phyloP scores from a whole-genome alignment of 2,797 vertebrate species.

The Psittacula derbiana region DNA sequence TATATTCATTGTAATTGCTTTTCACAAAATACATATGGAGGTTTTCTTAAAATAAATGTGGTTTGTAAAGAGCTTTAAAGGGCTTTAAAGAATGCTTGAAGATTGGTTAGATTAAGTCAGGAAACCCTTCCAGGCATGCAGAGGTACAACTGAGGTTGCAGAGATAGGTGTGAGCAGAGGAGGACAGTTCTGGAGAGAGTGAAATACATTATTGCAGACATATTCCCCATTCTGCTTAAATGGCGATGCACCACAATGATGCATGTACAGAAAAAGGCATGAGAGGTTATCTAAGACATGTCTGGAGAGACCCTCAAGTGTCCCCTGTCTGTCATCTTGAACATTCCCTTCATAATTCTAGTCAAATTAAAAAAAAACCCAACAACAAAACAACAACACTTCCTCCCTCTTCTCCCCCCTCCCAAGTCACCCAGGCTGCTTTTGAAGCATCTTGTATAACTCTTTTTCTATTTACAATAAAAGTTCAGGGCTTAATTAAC shows the following conservation, averaged over 20 bases:
- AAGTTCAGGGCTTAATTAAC: constrained; percentile 15
- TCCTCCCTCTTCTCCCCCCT: not conserved
- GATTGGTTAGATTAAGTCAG: not conserved
- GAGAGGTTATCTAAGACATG: not conserved
- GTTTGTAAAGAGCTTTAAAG: not conserved
- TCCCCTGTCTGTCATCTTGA: not conserved
- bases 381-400: not conserved
- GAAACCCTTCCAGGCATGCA: not conserved
- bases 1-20: not conserved
- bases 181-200: not conserved
- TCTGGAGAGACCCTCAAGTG: not conserved
- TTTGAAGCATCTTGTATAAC: not conserved
- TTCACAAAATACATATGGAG: not conserved
- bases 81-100: not conserved
- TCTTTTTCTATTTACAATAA: constrained; percentile 1
- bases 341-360: not conserved
- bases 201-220: not conserved
- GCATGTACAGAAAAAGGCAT: not conserved
- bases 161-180: not conserved
- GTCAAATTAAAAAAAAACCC: not conserved
- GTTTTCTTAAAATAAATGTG: not conserved
- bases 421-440: not conserved
- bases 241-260: not conserved
- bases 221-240: not conserved
- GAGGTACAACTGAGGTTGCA: not conserved